Evolutionary conservation across 2,113 vertebrate genomes (phyloP), one percentile per base, ranked within the genome.

Genomic region (Colossoma macropomum): DNA sequence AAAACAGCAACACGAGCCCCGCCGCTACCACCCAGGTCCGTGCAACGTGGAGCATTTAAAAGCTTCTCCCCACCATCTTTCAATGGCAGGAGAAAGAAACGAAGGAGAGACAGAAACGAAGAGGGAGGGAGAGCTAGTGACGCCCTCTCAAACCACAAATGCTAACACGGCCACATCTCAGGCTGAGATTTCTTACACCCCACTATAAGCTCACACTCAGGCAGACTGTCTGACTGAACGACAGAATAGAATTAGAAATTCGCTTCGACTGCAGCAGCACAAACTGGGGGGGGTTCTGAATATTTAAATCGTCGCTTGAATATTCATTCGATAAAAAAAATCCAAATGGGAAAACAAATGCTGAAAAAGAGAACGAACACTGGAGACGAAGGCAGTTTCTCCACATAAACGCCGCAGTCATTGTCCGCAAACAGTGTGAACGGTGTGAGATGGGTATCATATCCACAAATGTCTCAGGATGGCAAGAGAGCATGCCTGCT

Each of bases 401-500:
- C 23, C 27, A 50, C 52, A 81, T 71, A 32, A 80, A 27, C 2
- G n/a, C 27, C n/a, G 54, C 19, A 27, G 70, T 23, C 34, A 23
- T 70, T 38, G 32, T 78, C 80, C 50, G 48, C 80, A 59, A 78
- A 84, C 17, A 21, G 71, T 74, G 50, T 19, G 50, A 56, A 75
- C 13, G 30, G 48, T 38, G 32, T 41, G 13, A 65, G 41, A 66
- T 32, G 80, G 65, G 79, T 78, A 69, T 48, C 54, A 63, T 41
- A 78, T 83, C 69, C 74, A 38, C 28, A 76, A 65, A 65, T 77
- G 69, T 83, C 71, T 70, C 28, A 72, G 77, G 75, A 87, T 91
- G 32, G 92, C 88, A 90, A n/a, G 85, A 84, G 91, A 93, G 90
- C 91, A 88, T 91, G 91, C 89, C 82, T 88, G 81, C 84, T 90